A percentile compares a stretch with the other conserved stretches of the same genome.
phyloP scores from a whole-genome alignment of 2,888 invertebrate genomes.

The Melangyna quadrimaculata region DNA sequence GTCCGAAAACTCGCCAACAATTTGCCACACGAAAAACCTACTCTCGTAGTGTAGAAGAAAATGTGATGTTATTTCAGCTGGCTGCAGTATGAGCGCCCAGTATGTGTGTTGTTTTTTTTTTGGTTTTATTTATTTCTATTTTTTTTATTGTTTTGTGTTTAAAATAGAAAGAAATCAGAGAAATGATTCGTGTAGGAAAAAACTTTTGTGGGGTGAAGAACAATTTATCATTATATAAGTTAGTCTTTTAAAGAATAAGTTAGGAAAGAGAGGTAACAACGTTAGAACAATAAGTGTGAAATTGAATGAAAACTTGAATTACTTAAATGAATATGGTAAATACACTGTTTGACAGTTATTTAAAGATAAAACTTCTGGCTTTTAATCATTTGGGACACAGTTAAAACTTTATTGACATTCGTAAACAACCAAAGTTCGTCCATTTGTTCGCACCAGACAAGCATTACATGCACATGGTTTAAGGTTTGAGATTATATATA shows the following conservation, averaged over 20 bases:
- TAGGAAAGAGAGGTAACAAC: background rate
- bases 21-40: slow-evolving; percentile 47
- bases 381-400: no score
- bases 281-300: background rate
- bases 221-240: background rate
- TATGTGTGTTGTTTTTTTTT: background rate
- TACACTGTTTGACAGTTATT: no score
- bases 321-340: background rate
- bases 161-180: slow-evolving; percentile 54
- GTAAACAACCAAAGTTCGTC: no score
- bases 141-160: slow-evolving; percentile 12
- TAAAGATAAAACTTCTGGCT: no score
- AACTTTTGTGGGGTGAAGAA: background rate
- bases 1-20: slow-evolving; percentile 57
- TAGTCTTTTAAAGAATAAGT: background rate
- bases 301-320: background rate
- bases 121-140: slow-evolving; percentile 9
- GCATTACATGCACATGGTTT: no score
- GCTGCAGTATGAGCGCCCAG: background rate
- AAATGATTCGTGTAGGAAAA: slow-evolving; percentile 34
- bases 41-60: no score
- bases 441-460: no score
- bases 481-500: no score
- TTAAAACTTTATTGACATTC: no score
- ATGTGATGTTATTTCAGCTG: slow-evolving; percentile 40